Conservation (phyloP, 2,113 vertebrate genomes). For the Gasterosteus aculeatus region DNA sequence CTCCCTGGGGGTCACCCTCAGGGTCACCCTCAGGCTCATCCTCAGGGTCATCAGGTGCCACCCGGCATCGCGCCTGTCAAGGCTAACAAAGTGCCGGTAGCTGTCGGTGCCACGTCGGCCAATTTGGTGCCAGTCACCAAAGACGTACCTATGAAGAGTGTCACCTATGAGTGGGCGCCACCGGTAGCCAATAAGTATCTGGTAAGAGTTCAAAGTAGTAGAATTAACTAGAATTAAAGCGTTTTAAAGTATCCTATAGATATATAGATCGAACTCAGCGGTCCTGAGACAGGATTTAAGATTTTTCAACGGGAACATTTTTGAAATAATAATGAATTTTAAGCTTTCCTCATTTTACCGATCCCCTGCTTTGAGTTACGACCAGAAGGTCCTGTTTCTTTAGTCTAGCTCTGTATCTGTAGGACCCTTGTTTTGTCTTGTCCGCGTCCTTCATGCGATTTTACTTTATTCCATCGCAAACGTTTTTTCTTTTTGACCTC, state of each 20-base stretch:
- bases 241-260: too few species aligned
- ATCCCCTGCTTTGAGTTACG: neutral
- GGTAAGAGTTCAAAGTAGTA: slow-evolving; percentile 77
- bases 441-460: slow-evolving; percentile 15
- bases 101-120: slow-evolving; percentile 40
- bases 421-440: slow-evolving; percentile 18
- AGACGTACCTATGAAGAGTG: slow-evolving; percentile 85
- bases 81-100: slow-evolving; percentile 41
- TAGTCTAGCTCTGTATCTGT: slow-evolving; percentile 45
- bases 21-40: neutral
- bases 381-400: slow-evolving; percentile 32
- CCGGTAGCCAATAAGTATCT: slow-evolving; percentile 91
- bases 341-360: too few species aligned
- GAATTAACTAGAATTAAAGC: neutral
- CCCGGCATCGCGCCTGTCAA: slow-evolving; percentile 21
- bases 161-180: slow-evolving; percentile 97
- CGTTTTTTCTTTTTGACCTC: neutral
- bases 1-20: neutral
- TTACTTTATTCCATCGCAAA: neutral
- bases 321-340: neutral
- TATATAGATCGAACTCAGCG: too few species aligned
- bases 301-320: too few species aligned
- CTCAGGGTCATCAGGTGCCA: neutral
- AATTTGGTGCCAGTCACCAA: slow-evolving; percentile 82
- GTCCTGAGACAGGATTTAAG: too few species aligned